Percentiles rank a stretch among this genome's conserved stretches.
Conservation (phyloP, 1,140 invertebrate species). For the Trinorchestia longiramus region DNA sequence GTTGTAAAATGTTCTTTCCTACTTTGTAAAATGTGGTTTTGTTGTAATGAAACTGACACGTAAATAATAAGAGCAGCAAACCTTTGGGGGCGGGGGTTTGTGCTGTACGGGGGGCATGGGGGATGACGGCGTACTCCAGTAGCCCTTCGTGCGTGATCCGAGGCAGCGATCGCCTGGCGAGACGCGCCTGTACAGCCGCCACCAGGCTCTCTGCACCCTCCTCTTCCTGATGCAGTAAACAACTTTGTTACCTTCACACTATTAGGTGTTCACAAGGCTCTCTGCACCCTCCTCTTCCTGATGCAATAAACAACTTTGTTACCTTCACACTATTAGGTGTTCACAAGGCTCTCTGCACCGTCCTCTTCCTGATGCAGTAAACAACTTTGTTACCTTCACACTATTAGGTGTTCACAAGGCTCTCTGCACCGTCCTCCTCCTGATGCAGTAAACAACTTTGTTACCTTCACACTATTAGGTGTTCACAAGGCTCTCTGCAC, state of each 20-base stretch:
- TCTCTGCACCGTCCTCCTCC: slow-evolving; percentile 57
- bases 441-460: neutral
- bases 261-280: slow-evolving; percentile 56
- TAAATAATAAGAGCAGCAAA: neutral
- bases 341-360: slow-evolving; percentile 50
- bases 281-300: slow-evolving; percentile 59
- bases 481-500: slow-evolving; percentile 52
- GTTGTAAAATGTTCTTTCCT: too few species aligned
- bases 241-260: neutral
- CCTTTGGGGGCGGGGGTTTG: slow-evolving; percentile 67
- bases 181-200: slow-evolving; percentile 73
- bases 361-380: slow-evolving; percentile 57
- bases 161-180: slow-evolving; percentile 78
- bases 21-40: too few species aligned
- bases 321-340: too few species aligned
- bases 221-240: slow-evolving; percentile 53
- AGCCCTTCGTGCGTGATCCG: slow-evolving; percentile 77
- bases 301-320: neutral
- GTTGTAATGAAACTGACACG: neutral
- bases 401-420: too few species aligned
- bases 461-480: too few species aligned
- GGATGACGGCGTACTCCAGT: slow-evolving; percentile 76
- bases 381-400: neutral
- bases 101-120: slow-evolving; percentile 68
- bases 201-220: slow-evolving; percentile 56